A percentile compares a stretch with the other conserved stretches of the same genome.
Evolutionary conservation across 35 echinoderm and acorn worm genomes (phyloP).

Genomic region (Chiridota heheva): DNA sequence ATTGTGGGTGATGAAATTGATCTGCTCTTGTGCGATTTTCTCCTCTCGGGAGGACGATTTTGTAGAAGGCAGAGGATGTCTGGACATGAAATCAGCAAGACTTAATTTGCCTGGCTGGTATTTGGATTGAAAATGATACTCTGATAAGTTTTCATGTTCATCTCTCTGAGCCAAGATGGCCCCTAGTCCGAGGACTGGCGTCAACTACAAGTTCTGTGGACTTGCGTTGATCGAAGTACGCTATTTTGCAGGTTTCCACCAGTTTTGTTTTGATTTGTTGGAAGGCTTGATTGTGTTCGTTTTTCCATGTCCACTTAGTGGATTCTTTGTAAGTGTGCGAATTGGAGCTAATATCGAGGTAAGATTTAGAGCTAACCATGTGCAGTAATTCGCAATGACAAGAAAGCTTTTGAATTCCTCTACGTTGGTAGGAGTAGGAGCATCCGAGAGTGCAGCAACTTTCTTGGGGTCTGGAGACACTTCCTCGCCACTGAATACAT

Average conservation of each 20-base stretch:
- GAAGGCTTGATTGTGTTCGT: slow-evolving; percentile 47
- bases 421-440: slow-evolving; percentile 18
- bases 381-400: slow-evolving; percentile 59
- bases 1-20: slow-evolving; percentile 55
- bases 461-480: slow-evolving; percentile 13
- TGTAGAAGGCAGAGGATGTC: slow-evolving; percentile 42
- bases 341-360: not conserved
- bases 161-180: slow-evolving; percentile 57
- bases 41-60: not conserved
- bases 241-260: slow-evolving; percentile 50
- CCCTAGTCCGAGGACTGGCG: slow-evolving; percentile 3
- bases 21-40: slow-evolving; percentile 46
- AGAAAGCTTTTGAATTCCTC: slow-evolving; percentile 71
- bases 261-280: slow-evolving; percentile 50
- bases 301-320: slow-evolving; percentile 52
- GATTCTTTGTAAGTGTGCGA: slow-evolving; percentile 16
- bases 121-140: slow-evolving; percentile 49
- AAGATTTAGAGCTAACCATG: too few relatives aligned
- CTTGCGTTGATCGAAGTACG: slow-evolving; percentile 62
- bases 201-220: slow-evolving; percentile 56
- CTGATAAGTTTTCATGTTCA: slow-evolving; percentile 53
- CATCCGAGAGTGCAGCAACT: slow-evolving; percentile 18
- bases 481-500: not conserved
- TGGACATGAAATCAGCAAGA: slow-evolving; percentile 62
- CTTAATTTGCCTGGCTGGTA: slow-evolving; percentile 58